Conservation (phyloP, 2,888 invertebrate genomes). For the Apoda limacodes region DNA sequence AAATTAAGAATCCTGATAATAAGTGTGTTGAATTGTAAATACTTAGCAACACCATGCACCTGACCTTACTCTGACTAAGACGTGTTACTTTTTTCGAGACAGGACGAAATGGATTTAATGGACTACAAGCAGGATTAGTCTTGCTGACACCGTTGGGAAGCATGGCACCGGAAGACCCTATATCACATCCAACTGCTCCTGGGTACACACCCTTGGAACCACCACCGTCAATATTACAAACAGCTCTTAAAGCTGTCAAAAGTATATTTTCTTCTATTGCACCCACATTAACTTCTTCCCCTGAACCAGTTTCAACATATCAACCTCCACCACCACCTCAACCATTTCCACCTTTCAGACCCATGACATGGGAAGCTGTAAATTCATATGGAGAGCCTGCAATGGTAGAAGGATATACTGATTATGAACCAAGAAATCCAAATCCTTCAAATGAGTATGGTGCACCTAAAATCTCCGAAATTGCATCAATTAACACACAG, state of each 20-base stretch:
- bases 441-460: constrained; percentile 40
- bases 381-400: constrained; percentile 60
- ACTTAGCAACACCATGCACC: too few relatives aligned
- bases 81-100: constrained; percentile 54
- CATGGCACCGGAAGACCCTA: constrained; percentile 25
- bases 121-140: constrained; percentile 57
- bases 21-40: background rate
- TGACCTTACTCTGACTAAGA: constrained; percentile 23
- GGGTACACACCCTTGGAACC: constrained; percentile 50
- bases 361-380: constrained; percentile 50
- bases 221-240: constrained; percentile 46
- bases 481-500: constrained; percentile 8
- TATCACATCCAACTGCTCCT: constrained; percentile 32
- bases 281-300: constrained; percentile 19
- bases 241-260: constrained; percentile 54
- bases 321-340: constrained; percentile 49
- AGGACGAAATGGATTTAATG: constrained; percentile 59
- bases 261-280: constrained; percentile 36
- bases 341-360: constrained; percentile 38
- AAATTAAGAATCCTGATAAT: too few relatives aligned
- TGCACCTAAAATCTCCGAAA: constrained; percentile 23
- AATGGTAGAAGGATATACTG: constrained; percentile 36
- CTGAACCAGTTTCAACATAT: constrained; percentile 20
- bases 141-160: constrained; percentile 55
- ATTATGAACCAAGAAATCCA: constrained; percentile 40